These are phyloP conservation scores for Drosophila mulleri DNA, from an alignment of 2,888 invertebrate species.

Conservation along the genomic window DNA sequence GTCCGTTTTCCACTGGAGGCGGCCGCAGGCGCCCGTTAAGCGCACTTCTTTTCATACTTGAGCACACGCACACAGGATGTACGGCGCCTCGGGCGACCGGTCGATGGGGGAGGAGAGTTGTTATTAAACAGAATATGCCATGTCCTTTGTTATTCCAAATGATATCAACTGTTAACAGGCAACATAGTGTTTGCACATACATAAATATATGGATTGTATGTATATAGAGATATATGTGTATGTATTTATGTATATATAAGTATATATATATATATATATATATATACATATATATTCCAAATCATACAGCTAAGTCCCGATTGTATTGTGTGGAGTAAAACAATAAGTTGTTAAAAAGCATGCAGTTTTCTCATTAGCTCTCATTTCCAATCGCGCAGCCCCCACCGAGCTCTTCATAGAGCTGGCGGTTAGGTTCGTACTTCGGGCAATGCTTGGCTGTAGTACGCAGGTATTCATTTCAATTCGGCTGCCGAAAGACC, in stretches of 20 bases:
- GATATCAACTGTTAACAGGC: conserved; percentile 12
- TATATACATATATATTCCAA: neutral
- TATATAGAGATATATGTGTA: neutral
- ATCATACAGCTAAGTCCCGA: neutral
- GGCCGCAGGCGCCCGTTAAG: neutral
- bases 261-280: neutral
- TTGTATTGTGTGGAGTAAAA: neutral
- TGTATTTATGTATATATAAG: neutral
- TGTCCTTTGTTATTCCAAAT: conserved; percentile 18
- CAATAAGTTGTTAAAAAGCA: neutral
- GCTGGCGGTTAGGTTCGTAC: neutral
- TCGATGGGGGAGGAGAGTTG: conserved; percentile 11
- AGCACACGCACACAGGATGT: neutral
- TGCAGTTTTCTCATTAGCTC: neutral
- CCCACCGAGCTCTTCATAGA: conserved; percentile 1
- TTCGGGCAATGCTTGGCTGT: neutral
- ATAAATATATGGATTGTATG: neutral
- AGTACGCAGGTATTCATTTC: conserved; percentile 6
- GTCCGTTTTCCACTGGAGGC: conserved; percentile 7
- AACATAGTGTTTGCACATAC: conserved; percentile 7
- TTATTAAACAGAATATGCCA: conserved; percentile 57
- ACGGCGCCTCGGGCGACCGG: neutral
- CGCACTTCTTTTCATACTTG: conserved; percentile 7
- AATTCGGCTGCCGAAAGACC: conserved; percentile 20
- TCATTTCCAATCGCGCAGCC: neutral